Percentiles rank a stretch among this genome's conserved stretches.
Conservation (phyloP, 2,888 invertebrate genomes). For the Augochlorella aurata region DNA sequence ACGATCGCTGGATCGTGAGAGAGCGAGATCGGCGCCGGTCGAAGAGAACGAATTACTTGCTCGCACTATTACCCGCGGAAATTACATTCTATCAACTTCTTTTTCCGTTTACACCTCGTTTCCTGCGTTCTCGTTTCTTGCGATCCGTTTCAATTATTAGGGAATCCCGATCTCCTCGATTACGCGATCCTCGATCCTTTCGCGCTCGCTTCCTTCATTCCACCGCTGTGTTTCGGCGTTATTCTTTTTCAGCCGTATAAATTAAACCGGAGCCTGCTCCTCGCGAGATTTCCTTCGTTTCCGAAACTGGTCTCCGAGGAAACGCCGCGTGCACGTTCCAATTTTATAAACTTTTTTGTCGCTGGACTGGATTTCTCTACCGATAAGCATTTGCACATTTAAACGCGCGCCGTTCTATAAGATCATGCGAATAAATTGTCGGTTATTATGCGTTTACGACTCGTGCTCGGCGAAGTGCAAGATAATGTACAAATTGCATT, state of each 20-base stretch:
- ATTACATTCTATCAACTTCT: conserved; percentile 63
- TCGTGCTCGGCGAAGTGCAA: no score
- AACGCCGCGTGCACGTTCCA: no score
- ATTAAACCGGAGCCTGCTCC: background rate
- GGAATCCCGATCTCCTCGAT: conserved; percentile 14
- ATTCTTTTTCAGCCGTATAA: background rate
- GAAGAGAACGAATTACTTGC: conserved; percentile 37
- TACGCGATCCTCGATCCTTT: background rate
- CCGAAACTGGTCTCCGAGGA: background rate
- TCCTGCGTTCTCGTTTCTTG: conserved; percentile 42
- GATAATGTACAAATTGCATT: no score
- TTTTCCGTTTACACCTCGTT: conserved; percentile 53
- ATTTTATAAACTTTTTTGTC: no score
- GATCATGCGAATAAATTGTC: no score
- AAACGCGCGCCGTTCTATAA: no score
- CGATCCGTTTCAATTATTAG: conserved; percentile 33
- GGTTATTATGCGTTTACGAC: no score
- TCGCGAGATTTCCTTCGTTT: background rate
- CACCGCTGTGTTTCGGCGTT: background rate
- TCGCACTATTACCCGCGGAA: conserved; percentile 59
- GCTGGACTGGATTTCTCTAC: no score
- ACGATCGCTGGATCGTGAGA: conserved; percentile 7
- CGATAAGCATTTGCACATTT: no score
- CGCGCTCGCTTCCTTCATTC: conserved; percentile 8
- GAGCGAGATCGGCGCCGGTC: conserved; percentile 8